phyloP scores from a whole-genome alignment of 2,113 vertebrate genomes.

The Podarcis raffonei region DNA sequence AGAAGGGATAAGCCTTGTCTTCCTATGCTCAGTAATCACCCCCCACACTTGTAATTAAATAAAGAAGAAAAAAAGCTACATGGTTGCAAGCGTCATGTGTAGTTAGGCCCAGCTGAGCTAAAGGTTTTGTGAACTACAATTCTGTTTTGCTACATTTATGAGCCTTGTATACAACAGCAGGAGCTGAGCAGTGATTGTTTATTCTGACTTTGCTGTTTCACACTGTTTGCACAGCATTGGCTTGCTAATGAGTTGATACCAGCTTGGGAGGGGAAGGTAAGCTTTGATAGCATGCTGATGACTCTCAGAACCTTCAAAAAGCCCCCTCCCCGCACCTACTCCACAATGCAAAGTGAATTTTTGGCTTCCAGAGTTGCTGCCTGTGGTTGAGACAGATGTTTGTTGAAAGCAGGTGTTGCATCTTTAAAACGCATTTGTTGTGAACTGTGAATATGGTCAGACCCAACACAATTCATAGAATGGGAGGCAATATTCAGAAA shows the following conservation, averaged over 20 bases:
- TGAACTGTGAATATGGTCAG: constrained; percentile 3
- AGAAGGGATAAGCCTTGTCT: too few relatives aligned
- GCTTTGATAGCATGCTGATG: constrained; percentile 49
- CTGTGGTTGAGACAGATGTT: constrained; percentile 24
- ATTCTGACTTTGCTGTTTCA: constrained; percentile 48
- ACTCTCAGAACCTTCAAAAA: constrained; percentile 40
- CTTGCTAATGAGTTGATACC: constrained; percentile 39
- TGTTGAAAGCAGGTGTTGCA: constrained; percentile 22
- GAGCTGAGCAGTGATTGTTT: constrained; percentile 37
- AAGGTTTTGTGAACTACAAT: constrained; percentile 25
- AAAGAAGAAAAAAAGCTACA: not conserved
- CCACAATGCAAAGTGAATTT: not conserved
- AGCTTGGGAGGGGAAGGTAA: constrained; percentile 50
- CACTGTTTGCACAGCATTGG: constrained; percentile 58
- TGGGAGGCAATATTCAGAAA: not conserved
- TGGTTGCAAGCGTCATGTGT: not conserved
- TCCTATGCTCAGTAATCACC: too few relatives aligned
- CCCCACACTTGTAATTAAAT: too few relatives aligned
- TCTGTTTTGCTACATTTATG: not conserved
- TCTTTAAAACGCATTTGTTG: constrained; percentile 29
- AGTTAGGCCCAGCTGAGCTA: not conserved
- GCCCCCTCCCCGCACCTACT: not conserved
- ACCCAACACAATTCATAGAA: not conserved
- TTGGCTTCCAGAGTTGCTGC: constrained; percentile 38
- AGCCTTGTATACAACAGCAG: constrained; percentile 55